Evolutionary conservation across 1,140 invertebrate genomes (phyloP).

Genomic region (Chironomus striatipennis): DNA sequence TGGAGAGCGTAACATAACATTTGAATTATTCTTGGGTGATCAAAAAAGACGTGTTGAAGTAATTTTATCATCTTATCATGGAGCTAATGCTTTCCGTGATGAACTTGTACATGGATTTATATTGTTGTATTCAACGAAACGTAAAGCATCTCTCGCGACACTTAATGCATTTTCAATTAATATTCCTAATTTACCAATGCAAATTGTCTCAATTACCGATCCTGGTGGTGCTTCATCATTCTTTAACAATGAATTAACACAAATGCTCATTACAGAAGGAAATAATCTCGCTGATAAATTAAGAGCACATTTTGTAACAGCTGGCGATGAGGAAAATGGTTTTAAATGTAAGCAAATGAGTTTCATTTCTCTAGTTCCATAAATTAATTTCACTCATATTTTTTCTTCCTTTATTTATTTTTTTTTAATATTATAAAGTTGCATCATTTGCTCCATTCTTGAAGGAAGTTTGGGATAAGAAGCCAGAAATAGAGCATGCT

Average conservation of each 20-base stretch:
- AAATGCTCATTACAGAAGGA: constrained; percentile 85
- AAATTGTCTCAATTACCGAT: constrained; percentile 89
- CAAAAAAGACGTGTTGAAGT: constrained; percentile 85
- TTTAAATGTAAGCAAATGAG: constrained; percentile 34
- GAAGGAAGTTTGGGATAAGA: constrained; percentile 91
- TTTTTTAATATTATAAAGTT: constrained; percentile 49
- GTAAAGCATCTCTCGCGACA: constrained; percentile 88
- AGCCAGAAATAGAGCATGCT: constrained; percentile 87
- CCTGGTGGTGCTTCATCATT: constrained; percentile 77
- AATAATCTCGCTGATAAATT: constrained; percentile 85
- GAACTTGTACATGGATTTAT: constrained; percentile 94
- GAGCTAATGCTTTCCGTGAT: constrained; percentile 83
- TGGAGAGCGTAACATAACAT: constrained; percentile 76
- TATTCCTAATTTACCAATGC: constrained; percentile 88
- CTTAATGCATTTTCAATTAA: constrained; percentile 90
- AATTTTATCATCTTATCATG: constrained; percentile 91
- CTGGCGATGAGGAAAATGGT: constrained; percentile 36
- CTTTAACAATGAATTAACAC: constrained; percentile 80
- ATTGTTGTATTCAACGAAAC: constrained; percentile 88
- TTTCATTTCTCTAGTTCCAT: constrained; percentile 25
- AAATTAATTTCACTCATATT: not conserved
- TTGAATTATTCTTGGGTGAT: constrained; percentile 85
- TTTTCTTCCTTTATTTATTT: constrained; percentile 10
- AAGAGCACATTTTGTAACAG: constrained; percentile 86
- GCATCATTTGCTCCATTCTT: constrained; percentile 94